Evolutionary conservation across 2,888 invertebrate species (phyloP), one percentile per base, ranked within the genome.

Genomic region (Idaea aversata): DNA sequence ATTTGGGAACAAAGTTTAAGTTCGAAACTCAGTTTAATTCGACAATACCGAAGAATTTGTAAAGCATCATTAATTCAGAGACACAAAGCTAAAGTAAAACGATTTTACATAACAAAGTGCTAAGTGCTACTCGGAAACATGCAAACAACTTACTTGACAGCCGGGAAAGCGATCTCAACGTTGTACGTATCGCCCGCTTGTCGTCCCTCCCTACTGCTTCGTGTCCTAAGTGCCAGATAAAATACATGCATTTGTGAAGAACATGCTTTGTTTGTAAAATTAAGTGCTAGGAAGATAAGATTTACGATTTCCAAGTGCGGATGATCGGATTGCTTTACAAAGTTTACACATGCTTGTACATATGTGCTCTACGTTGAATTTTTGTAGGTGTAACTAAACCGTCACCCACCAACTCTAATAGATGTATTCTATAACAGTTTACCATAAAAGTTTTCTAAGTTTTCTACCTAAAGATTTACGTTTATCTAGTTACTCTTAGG

Each of bases 141-240:
- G 87, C 87, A 83, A 79, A 80, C 70, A 76, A 95, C 95, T 96
- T 96, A 97, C 97, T 97, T 97, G 94, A 97, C 94, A 84, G 97
- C 96, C 86, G 97, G 97, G 95, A 98, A 98, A 86, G 97, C 95
- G 90, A 98, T 97, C 94, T 97, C 97, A 88, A 98, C 95, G 93
- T 95, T 96, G 94, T 98, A 98, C 80, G 97, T 97, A 92, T 97
- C 97, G 88, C 96, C 97, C 87, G 95, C 96, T 94, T 97, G 97
- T 84, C 97, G 95, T 87, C 96, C 96, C 93, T 97, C 97, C 88
- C 97, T 96, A 91, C 88, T 90, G 90, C 91, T 91, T 84, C 92
- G 90, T 86, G 93, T 93, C 95, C 96, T 96, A 95, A 93, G 94
- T 93, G 93, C 93, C 86, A 94, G 75, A 87, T 77, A 88, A 90